Conservation (phyloP, 2,888 invertebrate genomes). For the Zaprionus obscuricornis region DNA sequence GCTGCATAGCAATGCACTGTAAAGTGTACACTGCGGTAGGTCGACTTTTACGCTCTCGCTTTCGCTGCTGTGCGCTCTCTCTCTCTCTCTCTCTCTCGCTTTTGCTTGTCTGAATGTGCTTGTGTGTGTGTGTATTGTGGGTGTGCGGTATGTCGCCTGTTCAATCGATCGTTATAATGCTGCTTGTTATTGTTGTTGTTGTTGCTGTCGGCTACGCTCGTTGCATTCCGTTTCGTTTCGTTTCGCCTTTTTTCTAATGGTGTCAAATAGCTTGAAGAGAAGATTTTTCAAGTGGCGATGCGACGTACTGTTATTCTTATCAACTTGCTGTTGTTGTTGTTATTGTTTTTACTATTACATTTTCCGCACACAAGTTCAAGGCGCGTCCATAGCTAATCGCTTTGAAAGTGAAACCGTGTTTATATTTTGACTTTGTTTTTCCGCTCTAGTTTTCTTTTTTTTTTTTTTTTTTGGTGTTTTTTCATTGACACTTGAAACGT, state of each 20-base stretch:
- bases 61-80: too few relatives aligned
- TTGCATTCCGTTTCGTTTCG: too few relatives aligned
- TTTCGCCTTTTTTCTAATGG: slow-evolving; percentile 38
- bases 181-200: too few relatives aligned
- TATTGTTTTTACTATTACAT: slow-evolving; percentile 4
- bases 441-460: slow-evolving; percentile 73
- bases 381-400: slow-evolving; percentile 75
- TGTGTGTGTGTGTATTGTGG: slow-evolving; percentile 33
- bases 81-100: too few relatives aligned
- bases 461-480: slow-evolving; percentile 60
- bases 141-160: slow-evolving; percentile 68
- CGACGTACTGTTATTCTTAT: slow-evolving; percentile 62
- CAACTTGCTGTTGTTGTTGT: slow-evolving; percentile 39
- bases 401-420: slow-evolving; percentile 80
- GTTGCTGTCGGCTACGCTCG: too few relatives aligned
- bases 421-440: slow-evolving; percentile 66
- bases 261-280: slow-evolving; percentile 63
- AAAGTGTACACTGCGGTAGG: slow-evolving; percentile 62
- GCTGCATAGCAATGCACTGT: too few relatives aligned
- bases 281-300: slow-evolving; percentile 48
- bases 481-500: slow-evolving; percentile 56
- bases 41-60: slow-evolving; percentile 29
- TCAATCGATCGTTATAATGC: slow-evolving; percentile 14
- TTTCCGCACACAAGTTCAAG: slow-evolving; percentile 45
- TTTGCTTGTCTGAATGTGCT: background rate